phyloP scores from a whole-genome alignment of 2,888 invertebrate species.

The Clepsis dumicolana region DNA sequence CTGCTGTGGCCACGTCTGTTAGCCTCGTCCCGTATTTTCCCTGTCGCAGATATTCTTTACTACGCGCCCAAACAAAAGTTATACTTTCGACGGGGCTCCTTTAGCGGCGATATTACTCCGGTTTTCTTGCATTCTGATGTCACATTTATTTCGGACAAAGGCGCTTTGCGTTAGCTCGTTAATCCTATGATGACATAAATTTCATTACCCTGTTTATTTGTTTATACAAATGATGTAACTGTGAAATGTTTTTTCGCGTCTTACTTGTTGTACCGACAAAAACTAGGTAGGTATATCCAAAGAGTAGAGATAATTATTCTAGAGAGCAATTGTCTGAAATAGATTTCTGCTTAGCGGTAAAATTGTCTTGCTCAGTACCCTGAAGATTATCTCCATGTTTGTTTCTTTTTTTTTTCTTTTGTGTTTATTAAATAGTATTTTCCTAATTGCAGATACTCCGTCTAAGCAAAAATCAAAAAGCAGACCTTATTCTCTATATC shows the following conservation, averaged over 20 bases:
- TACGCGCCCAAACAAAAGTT: conserved; percentile 27
- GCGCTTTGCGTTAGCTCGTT: not conserved
- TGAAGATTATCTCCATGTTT: not conserved
- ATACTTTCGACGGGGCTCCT: conserved; percentile 16
- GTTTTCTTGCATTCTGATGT: conserved; percentile 1
- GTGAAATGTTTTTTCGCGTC: not conserved
- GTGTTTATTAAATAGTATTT: too few species aligned
- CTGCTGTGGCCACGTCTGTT: conserved; percentile 51
- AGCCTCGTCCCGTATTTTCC: conserved; percentile 40
- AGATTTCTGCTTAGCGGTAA: not conserved
- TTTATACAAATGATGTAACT: not conserved
- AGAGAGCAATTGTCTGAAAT: not conserved
- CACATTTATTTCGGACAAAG: conserved; percentile 9
- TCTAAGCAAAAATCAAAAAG: not conserved
- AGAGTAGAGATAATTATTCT: too few species aligned
- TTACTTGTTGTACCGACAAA: too few species aligned
- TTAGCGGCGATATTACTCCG: not conserved
- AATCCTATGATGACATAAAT: conserved; percentile 8
- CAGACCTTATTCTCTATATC: not conserved
- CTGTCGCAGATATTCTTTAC: conserved; percentile 26
- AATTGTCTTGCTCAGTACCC: not conserved
- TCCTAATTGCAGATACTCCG: too few species aligned
- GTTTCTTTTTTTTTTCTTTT: too few species aligned
- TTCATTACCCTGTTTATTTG: not conserved
- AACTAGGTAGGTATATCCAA: too few species aligned